These are phyloP conservation scores for Balearica regulorum DNA, from an alignment of 2,797 vertebrate species.

Conservation along the genomic window DNA sequence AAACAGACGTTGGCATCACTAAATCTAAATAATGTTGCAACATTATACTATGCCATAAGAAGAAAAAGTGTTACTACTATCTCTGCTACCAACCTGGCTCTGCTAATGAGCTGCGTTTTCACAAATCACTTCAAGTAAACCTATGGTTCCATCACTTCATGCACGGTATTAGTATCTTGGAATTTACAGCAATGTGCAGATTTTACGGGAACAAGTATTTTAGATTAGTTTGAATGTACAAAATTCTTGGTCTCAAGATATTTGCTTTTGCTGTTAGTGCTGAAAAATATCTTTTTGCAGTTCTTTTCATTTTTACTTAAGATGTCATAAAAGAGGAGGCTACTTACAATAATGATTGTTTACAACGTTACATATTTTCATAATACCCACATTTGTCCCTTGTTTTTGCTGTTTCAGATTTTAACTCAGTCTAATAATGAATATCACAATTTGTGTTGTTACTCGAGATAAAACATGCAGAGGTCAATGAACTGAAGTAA, in stretches of 20 bases:
- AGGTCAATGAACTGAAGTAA: slow-evolving; percentile 21
- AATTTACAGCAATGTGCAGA: not conserved
- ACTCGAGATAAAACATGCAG: not conserved
- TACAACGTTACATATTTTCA: slow-evolving; percentile 58
- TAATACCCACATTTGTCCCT: not conserved
- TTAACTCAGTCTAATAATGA: slow-evolving; percentile 19
- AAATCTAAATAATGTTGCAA: not conserved
- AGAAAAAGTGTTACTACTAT: not conserved
- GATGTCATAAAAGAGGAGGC: slow-evolving; percentile 18
- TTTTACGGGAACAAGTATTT: not conserved
- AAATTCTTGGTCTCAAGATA: not conserved
- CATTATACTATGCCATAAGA: not conserved
- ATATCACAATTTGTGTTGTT: slow-evolving; percentile 3
- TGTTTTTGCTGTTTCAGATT: slow-evolving; percentile 29
- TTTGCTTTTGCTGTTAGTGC: not conserved
- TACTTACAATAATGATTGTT: slow-evolving; percentile 39
- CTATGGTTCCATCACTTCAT: not conserved
- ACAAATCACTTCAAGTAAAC: not conserved
- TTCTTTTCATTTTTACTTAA: slow-evolving; percentile 42
- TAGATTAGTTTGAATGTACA: not conserved
- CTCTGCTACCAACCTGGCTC: not conserved
- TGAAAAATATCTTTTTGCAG: not conserved
- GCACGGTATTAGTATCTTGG: not conserved
- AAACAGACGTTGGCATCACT: not conserved
- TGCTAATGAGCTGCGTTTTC: slow-evolving; percentile 5